These are phyloP conservation scores for Tachystola acroxantha DNA, from an alignment of 2,888 invertebrate genomes.

Conservation along the genomic window DNA sequence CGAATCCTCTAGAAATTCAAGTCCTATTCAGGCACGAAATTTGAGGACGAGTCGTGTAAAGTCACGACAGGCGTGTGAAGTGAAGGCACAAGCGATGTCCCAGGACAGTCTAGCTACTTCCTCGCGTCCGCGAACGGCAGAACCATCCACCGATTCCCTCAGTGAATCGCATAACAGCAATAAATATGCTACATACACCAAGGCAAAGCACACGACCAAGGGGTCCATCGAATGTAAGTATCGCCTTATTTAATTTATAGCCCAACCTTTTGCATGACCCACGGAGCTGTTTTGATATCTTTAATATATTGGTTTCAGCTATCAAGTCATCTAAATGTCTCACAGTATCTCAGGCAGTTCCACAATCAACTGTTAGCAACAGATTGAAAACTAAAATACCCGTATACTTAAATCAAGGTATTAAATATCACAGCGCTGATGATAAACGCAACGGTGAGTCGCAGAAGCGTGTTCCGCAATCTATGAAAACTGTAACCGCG, in stretches of 20 bases:
- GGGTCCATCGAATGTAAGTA: constrained; percentile 49
- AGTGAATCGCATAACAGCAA: constrained; percentile 55
- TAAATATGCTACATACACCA: constrained; percentile 63
- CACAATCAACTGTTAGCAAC: constrained; percentile 16
- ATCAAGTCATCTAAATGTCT: constrained; percentile 26
- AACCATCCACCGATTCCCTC: constrained; percentile 68
- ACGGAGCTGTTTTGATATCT: too few species aligned
- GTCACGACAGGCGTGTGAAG: constrained; percentile 39
- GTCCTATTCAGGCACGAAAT: constrained; percentile 76
- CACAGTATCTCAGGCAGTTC: too few species aligned
- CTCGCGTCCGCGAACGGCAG: constrained; percentile 61
- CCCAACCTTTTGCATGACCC: too few species aligned
- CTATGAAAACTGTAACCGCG: background rate
- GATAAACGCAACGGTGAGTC: background rate
- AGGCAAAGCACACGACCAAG: constrained; percentile 39
- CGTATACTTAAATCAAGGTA: constrained; percentile 36
- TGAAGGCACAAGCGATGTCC: constrained; percentile 47
- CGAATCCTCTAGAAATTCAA: constrained; percentile 84
- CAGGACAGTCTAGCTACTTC: constrained; percentile 69
- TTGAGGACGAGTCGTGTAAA: constrained; percentile 42
- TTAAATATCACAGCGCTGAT: constrained; percentile 9
- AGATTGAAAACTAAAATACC: constrained; percentile 53
- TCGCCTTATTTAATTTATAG: background rate
- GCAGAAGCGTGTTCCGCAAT: constrained; percentile 2
- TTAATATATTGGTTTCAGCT: constrained; percentile 26